Evolutionary conservation across 2,888 invertebrate species (phyloP).

Genomic region (Hyposoter dolosus): DNA sequence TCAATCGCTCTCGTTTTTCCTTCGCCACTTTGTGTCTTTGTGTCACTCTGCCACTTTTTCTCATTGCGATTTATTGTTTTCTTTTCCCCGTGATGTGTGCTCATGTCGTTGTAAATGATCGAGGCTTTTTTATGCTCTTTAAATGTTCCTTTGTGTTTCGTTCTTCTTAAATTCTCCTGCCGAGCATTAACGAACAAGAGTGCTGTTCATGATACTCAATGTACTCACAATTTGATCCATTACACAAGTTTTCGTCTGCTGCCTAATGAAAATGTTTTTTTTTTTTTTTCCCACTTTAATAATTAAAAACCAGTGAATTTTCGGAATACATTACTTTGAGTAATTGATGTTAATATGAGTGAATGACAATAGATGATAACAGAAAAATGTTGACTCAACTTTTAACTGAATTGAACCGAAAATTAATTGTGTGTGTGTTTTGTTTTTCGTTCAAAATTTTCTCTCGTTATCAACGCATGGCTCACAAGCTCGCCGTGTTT

Average conservation of each 20-base stretch:
- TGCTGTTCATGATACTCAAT: slow-evolving; percentile 47
- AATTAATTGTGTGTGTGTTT: not conserved
- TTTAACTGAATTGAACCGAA: not conserved
- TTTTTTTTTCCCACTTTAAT: not conserved
- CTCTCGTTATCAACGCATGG: not conserved
- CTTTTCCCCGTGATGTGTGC: slow-evolving; percentile 4
- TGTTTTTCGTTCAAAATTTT: not conserved
- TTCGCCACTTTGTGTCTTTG: slow-evolving; percentile 3
- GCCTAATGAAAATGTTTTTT: not conserved
- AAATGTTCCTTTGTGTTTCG: not conserved
- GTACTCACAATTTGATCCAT: slow-evolving; percentile 46
- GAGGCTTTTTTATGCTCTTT: slow-evolving; percentile 29
- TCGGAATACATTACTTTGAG: not conserved
- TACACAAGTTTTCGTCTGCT: slow-evolving; percentile 30
- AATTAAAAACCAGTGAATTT: slow-evolving; percentile 42
- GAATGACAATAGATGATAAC: not conserved
- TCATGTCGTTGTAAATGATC: slow-evolving; percentile 12
- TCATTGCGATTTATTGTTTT: slow-evolving; percentile 18
- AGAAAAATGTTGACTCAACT: not conserved
- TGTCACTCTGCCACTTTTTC: too few species aligned
- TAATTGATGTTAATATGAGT: not conserved
- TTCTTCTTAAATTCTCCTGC: slow-evolving; percentile 78
- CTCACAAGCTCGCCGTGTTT: slow-evolving; percentile 11
- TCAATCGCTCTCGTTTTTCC: slow-evolving; percentile 34
- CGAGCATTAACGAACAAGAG: slow-evolving; percentile 64